Evolutionary conservation across 1,140 invertebrate genomes (phyloP).

Genomic region (Carposina sasakii): DNA sequence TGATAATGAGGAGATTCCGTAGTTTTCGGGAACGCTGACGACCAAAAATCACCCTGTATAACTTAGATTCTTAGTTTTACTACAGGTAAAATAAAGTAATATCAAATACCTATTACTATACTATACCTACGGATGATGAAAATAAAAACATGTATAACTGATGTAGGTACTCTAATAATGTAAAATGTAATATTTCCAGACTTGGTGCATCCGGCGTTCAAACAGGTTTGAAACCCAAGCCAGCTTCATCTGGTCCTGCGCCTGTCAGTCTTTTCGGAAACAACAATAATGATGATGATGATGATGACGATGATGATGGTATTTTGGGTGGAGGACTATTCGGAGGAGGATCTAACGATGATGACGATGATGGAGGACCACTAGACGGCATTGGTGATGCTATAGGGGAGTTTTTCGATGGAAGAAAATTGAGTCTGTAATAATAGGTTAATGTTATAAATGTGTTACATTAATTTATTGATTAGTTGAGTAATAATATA

Average conservation of each 20-base stretch:
- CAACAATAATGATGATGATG: conserved; percentile 36
- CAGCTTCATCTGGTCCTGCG: conserved; percentile 48
- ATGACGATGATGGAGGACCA: conserved; percentile 35
- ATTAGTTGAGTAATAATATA: no score
- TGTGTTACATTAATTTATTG: no score
- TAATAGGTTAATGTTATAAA: no score
- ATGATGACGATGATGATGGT: conserved; percentile 26
- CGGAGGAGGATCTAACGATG: conserved; percentile 29
- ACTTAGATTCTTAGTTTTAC: no score
- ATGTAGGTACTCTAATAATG: no score
- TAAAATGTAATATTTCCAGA: conserved; percentile 28
- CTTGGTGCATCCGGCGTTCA: conserved; percentile 57
- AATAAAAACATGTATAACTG: no score
- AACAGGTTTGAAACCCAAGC: conserved; percentile 61
- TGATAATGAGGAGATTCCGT: no score
- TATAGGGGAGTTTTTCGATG: conserved; percentile 47
- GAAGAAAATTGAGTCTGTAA: conserved; percentile 28
- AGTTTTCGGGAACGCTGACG: no score
- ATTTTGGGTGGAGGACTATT: conserved; percentile 24
- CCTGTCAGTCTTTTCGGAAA: conserved; percentile 51
- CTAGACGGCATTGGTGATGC: conserved; percentile 51
- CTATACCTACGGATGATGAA: no score
- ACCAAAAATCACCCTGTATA: no score
- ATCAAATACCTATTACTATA: no score
- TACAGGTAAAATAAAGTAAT: no score